Evolutionary conservation across 2,797 vertebrate species (phyloP), one percentile per base, ranked within the genome.

Genomic region (Bufotes viridis): DNA sequence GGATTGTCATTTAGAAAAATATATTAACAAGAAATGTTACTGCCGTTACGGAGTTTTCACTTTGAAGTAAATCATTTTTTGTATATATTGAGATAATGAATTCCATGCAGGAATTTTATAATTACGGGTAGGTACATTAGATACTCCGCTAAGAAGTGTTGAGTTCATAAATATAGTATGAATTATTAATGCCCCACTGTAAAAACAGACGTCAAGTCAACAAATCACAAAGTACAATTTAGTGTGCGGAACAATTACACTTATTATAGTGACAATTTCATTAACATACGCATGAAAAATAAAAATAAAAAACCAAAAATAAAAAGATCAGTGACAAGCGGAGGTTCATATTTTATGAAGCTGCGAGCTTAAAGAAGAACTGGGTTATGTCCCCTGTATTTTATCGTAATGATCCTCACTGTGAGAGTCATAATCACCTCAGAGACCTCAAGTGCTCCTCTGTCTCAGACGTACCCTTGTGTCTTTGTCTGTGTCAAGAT

Each of bases 391-490:
- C 26, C 75, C 57, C 65, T 42, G 74, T 88, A 84, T 84, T 88
- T 88, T 84, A 78, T 80, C 83, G 76, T 79, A 88, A 88, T 88
- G 87, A 88, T 88, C 65, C 61, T 80, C 82, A 24, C 72, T 70
- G 58, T 14, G 51, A 78, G 87, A 88, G 26, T 79, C 82, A 80
- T 84, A 84, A 88, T 88, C 87, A 88, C 76, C 82, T 84, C 67
- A 5, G 81, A 88, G 78, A 78, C 60, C 17, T 53, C 1, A 26
- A n/a, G 70, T 34, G 51, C 72, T 78, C 81, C 57, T 79, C 82
- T 10, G 60, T 63, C 51, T 67, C 84, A 65, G 74, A 26, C 42
- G 60, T 76, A 65, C 24, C 63, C 72, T 72, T 9, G 55, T 22
- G 55, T 75, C 87, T 88, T 75, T 85, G 82, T 72, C 78, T 74